These are phyloP conservation scores for Diarsia brunnea DNA, from an alignment of 2,888 invertebrate genomes.

Conservation along the genomic window DNA sequence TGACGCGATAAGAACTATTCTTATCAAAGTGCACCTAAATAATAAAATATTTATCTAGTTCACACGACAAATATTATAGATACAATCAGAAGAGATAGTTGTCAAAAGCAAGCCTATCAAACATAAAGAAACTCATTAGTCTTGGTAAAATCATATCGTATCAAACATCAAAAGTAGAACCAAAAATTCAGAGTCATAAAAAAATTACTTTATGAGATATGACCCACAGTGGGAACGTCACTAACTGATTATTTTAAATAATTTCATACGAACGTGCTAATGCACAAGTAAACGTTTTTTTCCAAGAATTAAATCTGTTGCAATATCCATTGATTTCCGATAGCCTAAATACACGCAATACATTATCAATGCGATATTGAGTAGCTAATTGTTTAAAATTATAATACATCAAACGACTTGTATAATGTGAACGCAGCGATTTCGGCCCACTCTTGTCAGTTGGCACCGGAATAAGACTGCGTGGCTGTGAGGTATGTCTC, in stretches of 20 bases:
- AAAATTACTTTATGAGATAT: too few species aligned
- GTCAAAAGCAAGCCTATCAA: neutral
- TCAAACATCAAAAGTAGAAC: neutral
- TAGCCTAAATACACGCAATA: conserved; percentile 29
- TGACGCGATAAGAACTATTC: neutral
- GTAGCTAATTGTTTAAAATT: conserved; percentile 20
- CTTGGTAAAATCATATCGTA: neutral
- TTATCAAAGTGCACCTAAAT: conserved; percentile 9
- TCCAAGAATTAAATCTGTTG: conserved; percentile 13
- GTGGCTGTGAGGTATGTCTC: conserved; percentile 10
- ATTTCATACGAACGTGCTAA: conserved; percentile 9
- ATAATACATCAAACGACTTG: conserved; percentile 11
- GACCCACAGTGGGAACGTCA: neutral
- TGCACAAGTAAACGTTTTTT: conserved; percentile 4
- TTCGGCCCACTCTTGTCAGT: conserved; percentile 46
- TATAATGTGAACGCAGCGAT: conserved; percentile 26
- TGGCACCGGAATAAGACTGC: conserved; percentile 47
- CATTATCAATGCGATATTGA: conserved; percentile 23
- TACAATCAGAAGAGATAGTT: neutral
- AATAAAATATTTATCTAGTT: conserved; percentile 9
- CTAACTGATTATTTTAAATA: neutral
- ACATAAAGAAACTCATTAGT: neutral
- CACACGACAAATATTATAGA: neutral
- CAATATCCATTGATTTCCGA: conserved; percentile 30
- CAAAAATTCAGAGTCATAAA: neutral